Conservation (phyloP, 2,888 invertebrate genomes). For the Chydorus sphaericus region DNA sequence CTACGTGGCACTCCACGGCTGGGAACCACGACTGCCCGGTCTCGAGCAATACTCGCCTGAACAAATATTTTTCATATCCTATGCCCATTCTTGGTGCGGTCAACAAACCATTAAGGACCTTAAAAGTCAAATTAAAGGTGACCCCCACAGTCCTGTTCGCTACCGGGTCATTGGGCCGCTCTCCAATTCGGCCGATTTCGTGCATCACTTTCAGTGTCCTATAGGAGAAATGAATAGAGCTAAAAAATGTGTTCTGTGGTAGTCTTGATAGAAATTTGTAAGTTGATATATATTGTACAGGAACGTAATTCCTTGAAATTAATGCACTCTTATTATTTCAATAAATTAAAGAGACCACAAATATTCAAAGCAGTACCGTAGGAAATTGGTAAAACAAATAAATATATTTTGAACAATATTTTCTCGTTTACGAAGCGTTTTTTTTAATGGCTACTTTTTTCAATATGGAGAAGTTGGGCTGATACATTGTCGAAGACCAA, state of each 20-base stretch:
- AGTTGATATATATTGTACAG: too few relatives aligned
- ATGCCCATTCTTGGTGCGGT: constrained; percentile 77
- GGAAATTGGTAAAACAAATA: too few relatives aligned
- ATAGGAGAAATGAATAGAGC: constrained; percentile 5
- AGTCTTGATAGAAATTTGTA: too few relatives aligned
- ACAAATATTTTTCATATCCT: constrained; percentile 64
- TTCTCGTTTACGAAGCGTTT: too few relatives aligned
- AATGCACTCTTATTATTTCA: too few relatives aligned
- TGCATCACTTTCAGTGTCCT: constrained; percentile 40
- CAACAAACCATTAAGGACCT: constrained; percentile 54
- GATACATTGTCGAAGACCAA: too few relatives aligned
- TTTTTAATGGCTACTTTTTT: too few relatives aligned
- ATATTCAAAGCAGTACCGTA: too few relatives aligned
- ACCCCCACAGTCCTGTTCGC: constrained; percentile 37
- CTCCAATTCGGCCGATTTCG: constrained; percentile 43
- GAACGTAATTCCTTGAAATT: too few relatives aligned
- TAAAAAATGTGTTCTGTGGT: constrained; percentile 15
- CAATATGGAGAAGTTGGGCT: too few relatives aligned
- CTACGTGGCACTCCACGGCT: constrained; percentile 40
- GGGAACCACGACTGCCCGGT: constrained; percentile 21
- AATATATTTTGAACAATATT: too few relatives aligned
- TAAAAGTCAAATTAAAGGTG: constrained; percentile 63
- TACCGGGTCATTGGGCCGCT: constrained; percentile 46
- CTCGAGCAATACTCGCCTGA: constrained; percentile 34
- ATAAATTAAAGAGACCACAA: too few relatives aligned